Evolutionary conservation across 2,113 vertebrate genomes (phyloP).

Genomic region (Oncorhynchus masou): DNA sequence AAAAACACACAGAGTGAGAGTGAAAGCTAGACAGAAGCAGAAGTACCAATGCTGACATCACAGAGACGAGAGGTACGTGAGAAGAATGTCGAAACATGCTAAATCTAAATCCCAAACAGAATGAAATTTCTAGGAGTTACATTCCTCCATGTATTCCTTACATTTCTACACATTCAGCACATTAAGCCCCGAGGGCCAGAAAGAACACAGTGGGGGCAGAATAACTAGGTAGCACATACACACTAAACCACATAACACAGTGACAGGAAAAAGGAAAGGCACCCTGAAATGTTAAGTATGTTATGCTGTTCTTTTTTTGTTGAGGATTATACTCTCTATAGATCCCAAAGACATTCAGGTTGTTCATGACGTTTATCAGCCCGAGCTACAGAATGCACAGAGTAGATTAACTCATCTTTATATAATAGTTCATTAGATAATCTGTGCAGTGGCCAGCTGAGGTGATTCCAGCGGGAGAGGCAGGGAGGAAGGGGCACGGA

Average conservation of each 20-base stretch:
- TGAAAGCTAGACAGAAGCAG: slow-evolving; percentile 17
- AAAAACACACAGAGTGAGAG: neutral
- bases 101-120: slow-evolving; percentile 26
- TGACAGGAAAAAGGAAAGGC: no score
- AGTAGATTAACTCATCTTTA: neutral
- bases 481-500: neutral
- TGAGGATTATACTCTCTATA: no score
- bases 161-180: neutral
- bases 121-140: slow-evolving; percentile 20
- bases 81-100: slow-evolving; percentile 45
- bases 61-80: slow-evolving; percentile 24
- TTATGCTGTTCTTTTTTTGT: no score
- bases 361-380: slow-evolving; percentile 27
- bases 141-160: neutral
- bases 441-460: no score
- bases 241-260: no score
- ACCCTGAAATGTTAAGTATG: no score
- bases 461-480: neutral
- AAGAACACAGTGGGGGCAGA: neutral
- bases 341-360: neutral
- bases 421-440: no score
- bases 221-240: slow-evolving; percentile 9
- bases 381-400: slow-evolving; percentile 10
- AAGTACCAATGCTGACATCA: slow-evolving; percentile 42
- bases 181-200: neutral